Base-by-base conservation (phyloP, 1,140 invertebrate species). In the Nephotettix cincticeps region DNA sequence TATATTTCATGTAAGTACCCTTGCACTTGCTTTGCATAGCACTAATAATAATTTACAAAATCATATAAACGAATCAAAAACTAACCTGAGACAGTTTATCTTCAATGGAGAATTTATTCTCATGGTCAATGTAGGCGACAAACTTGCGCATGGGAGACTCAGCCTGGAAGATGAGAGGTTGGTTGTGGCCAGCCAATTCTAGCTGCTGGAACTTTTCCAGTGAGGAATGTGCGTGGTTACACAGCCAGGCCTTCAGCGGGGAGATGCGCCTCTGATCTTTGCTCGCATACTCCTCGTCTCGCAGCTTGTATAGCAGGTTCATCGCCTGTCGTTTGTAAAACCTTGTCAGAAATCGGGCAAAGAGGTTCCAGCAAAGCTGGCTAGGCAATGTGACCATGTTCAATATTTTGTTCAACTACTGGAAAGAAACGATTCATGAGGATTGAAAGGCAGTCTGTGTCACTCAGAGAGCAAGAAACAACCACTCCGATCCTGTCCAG, bases 101-200 rank as follows among this genome's bases (percentile, higher is more conserved):
- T 81, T 93, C 91, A 70, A 92, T 86, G 68, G 86, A 86, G 83
- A 97, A 97, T 80, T 92, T 89, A 78, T 97, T 88, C 71, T 97
- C 94, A 13, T 93, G 92, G 82, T 99, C 96, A 75, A 99, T 98
- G 76, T 95, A 96, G 9, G 95, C 96, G 1, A 93, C 90, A 82
- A 98, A 97, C 78, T 92, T 92, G 72, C 92, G 84, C 76, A 94
- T 82, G 0, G 93, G 91, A 14, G 90, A 93, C 83, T 96, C 94
- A 11, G 89, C 93, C 76, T 92, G 89, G 81, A 97, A 97, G 13
- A 93, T 75, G 74, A 97, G 84, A 1, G 94, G 94, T 71, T 88
- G 87, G 28, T 86, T 82, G 73, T 89, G 93, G 68, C 90, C 88
- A 27, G 85, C 82, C 11, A 85, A 76, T 78, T 91, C 84, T 72